Evolutionary conservation across 1,140 invertebrate species (phyloP), one percentile per base, ranked within the genome.

Genomic region (Cyphomyrmex costatus): DNA sequence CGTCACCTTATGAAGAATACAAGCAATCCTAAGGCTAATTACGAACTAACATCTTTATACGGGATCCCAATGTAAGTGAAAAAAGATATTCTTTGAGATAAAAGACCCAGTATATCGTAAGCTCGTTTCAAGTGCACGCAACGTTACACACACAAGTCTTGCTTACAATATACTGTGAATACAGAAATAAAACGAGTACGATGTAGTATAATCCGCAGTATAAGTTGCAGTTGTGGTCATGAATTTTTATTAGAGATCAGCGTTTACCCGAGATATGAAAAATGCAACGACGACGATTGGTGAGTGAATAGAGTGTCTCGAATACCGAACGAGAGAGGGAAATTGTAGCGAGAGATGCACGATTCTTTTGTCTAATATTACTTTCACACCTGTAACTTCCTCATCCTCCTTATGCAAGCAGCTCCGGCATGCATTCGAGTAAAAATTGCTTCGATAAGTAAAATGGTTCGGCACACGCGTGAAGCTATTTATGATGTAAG

Each of bases 31-130:
- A 8, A 78, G 16, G 60, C n/a, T 78, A 66, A 79, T 79, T 66
- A 42, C n/a, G n/a, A 66, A 24, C 36, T 74, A 30, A 71, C 68
- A 21, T 71, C 42, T 71, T 16, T 6, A 36, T 46, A 56, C 16
- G 51, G 42, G 56, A 87, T 60, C 65, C 19, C 65, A 51, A 51
- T 51, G 53, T 51, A 56, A 8, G 2, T 27, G 53, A 66, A 87
- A 78, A 77, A 88, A 87, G 88, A 89, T 88, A 51, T 89, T 89
- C 58, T 42, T 16, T 12, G 27, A 79, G 86, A 89, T 87, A 88
- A 88, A 78, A 36, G 60, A n/a, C 51, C 42, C 30, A 14, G 56
- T 46, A 16, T 53, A 51, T 60, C 46, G 53, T 33, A 61, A 70
- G 36, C 3, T 60, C 19, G 46, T 46, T 58, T 84, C 68, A 51